Evolutionary conservation across 2,888 invertebrate genomes (phyloP).

Genomic region (Philereme transversata): DNA sequence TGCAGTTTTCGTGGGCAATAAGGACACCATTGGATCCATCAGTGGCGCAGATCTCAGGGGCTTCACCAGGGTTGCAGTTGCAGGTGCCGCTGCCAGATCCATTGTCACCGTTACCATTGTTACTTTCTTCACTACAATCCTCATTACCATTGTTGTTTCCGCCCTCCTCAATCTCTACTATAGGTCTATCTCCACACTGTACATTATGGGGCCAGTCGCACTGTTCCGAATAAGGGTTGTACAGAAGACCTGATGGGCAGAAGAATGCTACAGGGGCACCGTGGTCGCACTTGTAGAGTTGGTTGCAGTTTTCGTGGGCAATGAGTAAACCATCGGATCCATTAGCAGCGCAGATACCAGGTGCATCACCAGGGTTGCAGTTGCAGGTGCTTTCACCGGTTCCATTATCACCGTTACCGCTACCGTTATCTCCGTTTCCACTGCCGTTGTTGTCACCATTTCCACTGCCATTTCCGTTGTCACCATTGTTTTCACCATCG

Average conservation of each 20-base stretch:
- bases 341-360: conserved; percentile 39
- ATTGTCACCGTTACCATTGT: conserved; percentile 18
- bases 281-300: conserved; percentile 49
- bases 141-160: neutral
- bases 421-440: conserved; percentile 11
- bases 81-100: conserved; percentile 19
- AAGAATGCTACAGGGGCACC: conserved; percentile 39
- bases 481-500: conserved; percentile 8
- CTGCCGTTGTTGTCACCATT: conserved; percentile 9
- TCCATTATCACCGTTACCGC: conserved; percentile 13
- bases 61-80: conserved; percentile 43
- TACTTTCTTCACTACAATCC: conserved; percentile 2
- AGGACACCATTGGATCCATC: conserved; percentile 34
- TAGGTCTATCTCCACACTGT: conserved; percentile 46
- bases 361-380: conserved; percentile 46
- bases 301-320: conserved; percentile 51
- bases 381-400: conserved; percentile 38
- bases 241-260: conserved; percentile 43
- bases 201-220: conserved; percentile 56
- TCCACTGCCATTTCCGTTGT: conserved; percentile 9
- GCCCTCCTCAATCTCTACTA: conserved; percentile 24
- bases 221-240: conserved; percentile 41
- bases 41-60: conserved; percentile 45
- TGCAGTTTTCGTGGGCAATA: conserved; percentile 41
- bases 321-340: conserved; percentile 45